These are phyloP conservation scores for Pteruthius melanotis DNA, from an alignment of 2,113 vertebrate genomes.

Conservation along the genomic window DNA sequence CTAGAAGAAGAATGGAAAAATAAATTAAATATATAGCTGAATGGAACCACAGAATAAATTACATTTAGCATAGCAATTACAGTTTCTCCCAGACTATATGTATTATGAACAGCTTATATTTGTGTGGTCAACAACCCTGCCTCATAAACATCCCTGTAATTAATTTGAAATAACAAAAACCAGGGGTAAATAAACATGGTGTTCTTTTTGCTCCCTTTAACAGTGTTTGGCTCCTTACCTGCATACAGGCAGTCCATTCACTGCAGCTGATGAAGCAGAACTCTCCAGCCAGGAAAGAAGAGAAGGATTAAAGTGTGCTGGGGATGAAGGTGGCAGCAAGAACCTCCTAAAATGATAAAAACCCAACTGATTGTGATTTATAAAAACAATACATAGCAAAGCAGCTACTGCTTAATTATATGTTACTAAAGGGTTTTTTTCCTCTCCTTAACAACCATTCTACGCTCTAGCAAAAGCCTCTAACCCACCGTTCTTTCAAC, in stretches of 20 bases:
- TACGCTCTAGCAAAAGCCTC: not conserved
- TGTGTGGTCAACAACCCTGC: not conserved
- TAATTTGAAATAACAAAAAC: constrained; percentile 47
- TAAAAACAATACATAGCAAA: not conserved
- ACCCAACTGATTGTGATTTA: not conserved
- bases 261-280: not conserved
- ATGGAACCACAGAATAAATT: constrained; percentile 51
- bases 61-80: constrained; percentile 31
- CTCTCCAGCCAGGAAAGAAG: not conserved
- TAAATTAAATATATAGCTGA: constrained; percentile 11
- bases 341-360: not conserved
- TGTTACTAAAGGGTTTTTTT: not conserved
- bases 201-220: not conserved
- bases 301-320: rapidly evolving
- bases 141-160: constrained; percentile 23
- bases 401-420: not conserved
- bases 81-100: constrained; percentile 16
- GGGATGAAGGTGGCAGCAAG: not conserved
- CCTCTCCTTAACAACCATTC: not conserved
- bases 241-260: not conserved
- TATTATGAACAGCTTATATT: not conserved
- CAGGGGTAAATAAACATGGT: not conserved
- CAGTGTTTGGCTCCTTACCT: not conserved
- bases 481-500: not conserved
- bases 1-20: constrained; percentile 20